Percentiles rank a stretch among this genome's conserved stretches.
These are phyloP conservation scores for Cheiracanthium punctorium DNA, from an alignment of 2,888 invertebrate genomes.

Conservation along the genomic window DNA sequence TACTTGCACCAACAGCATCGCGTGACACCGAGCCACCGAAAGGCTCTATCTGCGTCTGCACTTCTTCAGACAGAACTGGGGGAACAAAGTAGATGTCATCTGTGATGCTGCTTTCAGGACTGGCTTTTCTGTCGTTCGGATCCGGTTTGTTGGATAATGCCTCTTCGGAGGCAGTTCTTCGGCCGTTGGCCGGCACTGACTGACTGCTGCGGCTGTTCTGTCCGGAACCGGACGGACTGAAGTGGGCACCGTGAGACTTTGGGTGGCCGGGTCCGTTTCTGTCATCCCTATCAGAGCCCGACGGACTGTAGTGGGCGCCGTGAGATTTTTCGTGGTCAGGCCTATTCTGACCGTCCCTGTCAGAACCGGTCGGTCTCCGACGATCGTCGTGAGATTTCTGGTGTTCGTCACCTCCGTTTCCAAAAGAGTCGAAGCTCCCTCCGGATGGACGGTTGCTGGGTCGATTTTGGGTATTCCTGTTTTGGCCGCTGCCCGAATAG, in stretches of 20 bases:
- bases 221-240: neutral
- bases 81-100: conserved; percentile 46
- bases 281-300: neutral
- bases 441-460: too few species aligned
- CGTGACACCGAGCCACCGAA: conserved; percentile 20
- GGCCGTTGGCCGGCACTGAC: neutral
- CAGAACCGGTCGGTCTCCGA: neutral
- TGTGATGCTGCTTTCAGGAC: neutral
- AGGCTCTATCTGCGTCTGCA: conserved; percentile 43
- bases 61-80: conserved; percentile 28
- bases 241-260: neutral
- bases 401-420: neutral
- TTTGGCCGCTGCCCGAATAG: conserved; percentile 4
- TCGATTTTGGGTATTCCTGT: neutral
- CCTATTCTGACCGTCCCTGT: conserved; percentile 3
- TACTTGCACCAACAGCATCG: neutral
- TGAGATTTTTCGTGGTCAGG: neutral
- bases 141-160: neutral
- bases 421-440: too few species aligned
- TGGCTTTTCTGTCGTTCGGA: neutral
- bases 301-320: neutral
- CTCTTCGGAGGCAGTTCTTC: neutral
- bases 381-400: neutral
- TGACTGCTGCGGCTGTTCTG: neutral
- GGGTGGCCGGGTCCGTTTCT: neutral